Conservation (phyloP, 2,113 vertebrate species). For the Desmodus rotundus region DNA sequence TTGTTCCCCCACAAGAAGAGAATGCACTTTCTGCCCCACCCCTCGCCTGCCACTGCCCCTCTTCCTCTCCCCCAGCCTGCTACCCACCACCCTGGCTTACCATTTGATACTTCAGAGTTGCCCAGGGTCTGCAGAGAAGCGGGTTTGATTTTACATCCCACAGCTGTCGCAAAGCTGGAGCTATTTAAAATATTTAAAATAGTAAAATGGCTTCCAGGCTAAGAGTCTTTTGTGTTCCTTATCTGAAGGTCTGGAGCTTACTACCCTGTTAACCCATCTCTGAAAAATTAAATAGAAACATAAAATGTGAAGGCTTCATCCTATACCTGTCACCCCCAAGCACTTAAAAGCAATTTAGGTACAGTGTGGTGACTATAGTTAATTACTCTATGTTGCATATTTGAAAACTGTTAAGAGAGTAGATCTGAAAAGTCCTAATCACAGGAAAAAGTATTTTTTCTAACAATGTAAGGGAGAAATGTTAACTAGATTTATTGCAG, state of each 20-base stretch:
- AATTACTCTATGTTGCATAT: background rate
- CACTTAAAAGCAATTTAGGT: background rate
- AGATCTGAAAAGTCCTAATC: background rate
- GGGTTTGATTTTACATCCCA: conserved; percentile 65
- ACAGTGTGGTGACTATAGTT: background rate
- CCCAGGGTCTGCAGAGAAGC: conserved; percentile 54
- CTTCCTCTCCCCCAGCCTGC: background rate
- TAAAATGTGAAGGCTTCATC: background rate
- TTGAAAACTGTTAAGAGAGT: background rate
- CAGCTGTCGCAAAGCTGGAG: conserved; percentile 69
- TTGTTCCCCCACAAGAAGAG: background rate
- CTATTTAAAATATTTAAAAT: conserved; percentile 56
- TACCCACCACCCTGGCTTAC: background rate
- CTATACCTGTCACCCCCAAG: too few relatives aligned
- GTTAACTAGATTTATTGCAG: background rate
- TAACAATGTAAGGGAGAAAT: background rate
- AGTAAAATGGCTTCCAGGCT: conserved; percentile 63
- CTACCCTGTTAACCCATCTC: background rate
- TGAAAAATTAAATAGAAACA: background rate
- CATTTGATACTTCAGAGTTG: conserved; percentile 48
- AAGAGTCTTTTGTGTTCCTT: conserved; percentile 57
- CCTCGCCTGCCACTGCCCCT: too few relatives aligned
- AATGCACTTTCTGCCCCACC: background rate
- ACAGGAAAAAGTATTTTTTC: background rate
- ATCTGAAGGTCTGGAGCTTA: conserved; percentile 1